Conservation (phyloP, 2,113 vertebrate species). For the Monopterus albus region DNA sequence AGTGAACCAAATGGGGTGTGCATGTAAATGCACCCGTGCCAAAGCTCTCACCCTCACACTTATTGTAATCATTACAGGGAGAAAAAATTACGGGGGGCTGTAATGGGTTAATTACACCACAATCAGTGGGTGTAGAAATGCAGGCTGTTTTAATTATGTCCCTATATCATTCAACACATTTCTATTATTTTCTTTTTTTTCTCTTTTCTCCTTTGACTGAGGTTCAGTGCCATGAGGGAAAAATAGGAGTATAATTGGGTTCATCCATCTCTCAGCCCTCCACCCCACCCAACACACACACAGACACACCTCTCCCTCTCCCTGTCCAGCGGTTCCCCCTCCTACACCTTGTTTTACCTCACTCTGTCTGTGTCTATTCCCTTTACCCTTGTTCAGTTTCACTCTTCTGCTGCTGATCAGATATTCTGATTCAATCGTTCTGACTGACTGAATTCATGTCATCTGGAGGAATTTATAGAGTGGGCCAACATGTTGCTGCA, state of each 20-base stretch:
- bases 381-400: background rate
- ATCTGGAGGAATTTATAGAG: background rate
- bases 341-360: conserved; percentile 12
- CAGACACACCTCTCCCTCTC: background rate
- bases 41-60: conserved; percentile 78
- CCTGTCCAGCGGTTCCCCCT: background rate
- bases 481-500: background rate
- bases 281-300: no score
- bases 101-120: conserved; percentile 80
- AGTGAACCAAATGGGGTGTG: conserved; percentile 77
- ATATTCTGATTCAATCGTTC: background rate
- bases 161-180: conserved; percentile 80
- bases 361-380: conserved; percentile 2
- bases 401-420: background rate
- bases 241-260: conserved; percentile 79
- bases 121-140: conserved; percentile 64
- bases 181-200: conserved; percentile 77
- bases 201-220: conserved; percentile 53
- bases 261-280: conserved; percentile 78
- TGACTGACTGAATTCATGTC: background rate
- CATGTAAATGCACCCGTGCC: conserved; percentile 73
- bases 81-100: conserved; percentile 40
- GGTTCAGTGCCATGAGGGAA: conserved; percentile 58
- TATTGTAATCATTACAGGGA: conserved; percentile 77
- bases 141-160: conserved; percentile 78